Evolutionary conservation across 2,888 invertebrate species (phyloP).

Genomic region (Standfussiana lucernea): DNA sequence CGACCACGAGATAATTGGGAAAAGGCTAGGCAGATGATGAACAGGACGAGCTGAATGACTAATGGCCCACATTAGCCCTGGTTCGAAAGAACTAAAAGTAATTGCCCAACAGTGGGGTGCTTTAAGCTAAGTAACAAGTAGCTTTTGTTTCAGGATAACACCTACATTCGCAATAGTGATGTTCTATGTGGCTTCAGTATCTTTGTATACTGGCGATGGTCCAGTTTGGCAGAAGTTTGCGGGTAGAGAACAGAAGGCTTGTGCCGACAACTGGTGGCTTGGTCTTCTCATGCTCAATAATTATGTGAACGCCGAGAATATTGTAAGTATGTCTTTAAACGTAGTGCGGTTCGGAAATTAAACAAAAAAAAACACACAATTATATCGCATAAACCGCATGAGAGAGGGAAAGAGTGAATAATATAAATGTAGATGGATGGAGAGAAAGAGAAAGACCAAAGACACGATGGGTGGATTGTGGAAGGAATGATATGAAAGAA

Average conservation of each 20-base stretch:
- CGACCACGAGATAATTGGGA: too few relatives aligned
- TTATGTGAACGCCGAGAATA: slow-evolving; percentile 45
- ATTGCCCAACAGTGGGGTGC: not conserved
- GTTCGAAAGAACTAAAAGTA: not conserved
- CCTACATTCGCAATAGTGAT: slow-evolving; percentile 40
- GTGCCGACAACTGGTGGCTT: slow-evolving; percentile 41
- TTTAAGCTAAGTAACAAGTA: not conserved
- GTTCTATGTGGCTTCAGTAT: slow-evolving; percentile 45
- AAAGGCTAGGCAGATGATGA: too few relatives aligned
- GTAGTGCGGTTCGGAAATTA: too few relatives aligned
- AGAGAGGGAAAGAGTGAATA: not conserved
- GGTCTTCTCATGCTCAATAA: slow-evolving; percentile 55
- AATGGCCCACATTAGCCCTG: not conserved
- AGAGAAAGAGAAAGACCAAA: not conserved
- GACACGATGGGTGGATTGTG: not conserved
- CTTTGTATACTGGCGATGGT: slow-evolving; percentile 46
- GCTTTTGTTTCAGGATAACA: slow-evolving; percentile 26
- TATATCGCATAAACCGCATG: too few relatives aligned
- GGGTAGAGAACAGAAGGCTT: slow-evolving; percentile 36
- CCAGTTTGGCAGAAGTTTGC: slow-evolving; percentile 44
- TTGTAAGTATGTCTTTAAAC: slow-evolving; percentile 41
- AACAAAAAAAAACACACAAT: too few relatives aligned
- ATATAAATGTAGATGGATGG: not conserved
- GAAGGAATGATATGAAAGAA: not conserved
- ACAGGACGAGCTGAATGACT: too few relatives aligned